Percentiles rank a stretch among this genome's conserved stretches.
Evolutionary conservation across 2,113 vertebrate genomes (phyloP).

Genomic region (Nanger granti): DNA sequence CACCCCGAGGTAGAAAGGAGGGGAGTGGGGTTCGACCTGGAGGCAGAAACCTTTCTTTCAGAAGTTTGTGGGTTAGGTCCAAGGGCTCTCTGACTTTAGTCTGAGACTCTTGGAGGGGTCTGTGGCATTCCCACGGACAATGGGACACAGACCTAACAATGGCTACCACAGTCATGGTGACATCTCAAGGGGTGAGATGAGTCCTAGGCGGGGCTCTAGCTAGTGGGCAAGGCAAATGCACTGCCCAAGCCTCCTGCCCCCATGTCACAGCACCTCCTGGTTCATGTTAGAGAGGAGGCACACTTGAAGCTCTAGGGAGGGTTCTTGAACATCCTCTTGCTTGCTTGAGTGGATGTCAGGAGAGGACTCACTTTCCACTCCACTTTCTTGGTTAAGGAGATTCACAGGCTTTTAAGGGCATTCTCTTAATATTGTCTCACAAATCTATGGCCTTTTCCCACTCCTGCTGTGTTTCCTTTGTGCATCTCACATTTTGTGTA

Average conservation of each 20-base stretch:
- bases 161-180: neutral
- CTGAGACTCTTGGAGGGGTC: neutral
- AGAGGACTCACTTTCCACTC: neutral
- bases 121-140: neutral
- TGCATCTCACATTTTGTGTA: neutral
- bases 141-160: neutral
- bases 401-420: neutral
- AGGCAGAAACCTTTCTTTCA: neutral
- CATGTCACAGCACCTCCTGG: neutral
- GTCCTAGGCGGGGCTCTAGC: neutral
- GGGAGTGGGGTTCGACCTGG: accelerated
- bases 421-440: neutral
- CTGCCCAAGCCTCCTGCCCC: accelerated
- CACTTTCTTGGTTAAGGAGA: neutral
- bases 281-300: neutral
- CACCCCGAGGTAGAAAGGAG: no score
- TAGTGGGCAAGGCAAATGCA: neutral
- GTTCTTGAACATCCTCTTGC: neutral
- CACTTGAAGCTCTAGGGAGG: neutral
- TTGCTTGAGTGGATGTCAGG: neutral
- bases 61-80: neutral
- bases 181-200: neutral
- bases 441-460: neutral
- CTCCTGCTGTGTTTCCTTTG: neutral
- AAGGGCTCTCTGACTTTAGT: neutral